Conservation (phyloP, 1,140 invertebrate genomes). For the Leptinotarsa undecemlineata region DNA sequence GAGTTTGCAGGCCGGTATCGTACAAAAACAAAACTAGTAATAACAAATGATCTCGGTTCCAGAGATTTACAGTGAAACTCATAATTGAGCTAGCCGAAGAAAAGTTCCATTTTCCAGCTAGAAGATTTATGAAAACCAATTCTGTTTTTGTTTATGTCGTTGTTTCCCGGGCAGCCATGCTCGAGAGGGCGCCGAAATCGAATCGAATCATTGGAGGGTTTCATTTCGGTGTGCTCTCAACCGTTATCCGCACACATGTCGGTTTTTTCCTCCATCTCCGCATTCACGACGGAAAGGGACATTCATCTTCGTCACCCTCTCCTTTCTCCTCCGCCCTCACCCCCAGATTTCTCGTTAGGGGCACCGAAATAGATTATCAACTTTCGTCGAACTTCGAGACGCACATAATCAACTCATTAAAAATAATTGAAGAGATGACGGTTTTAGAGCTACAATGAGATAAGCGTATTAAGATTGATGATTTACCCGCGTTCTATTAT, state of each 20-base stretch:
- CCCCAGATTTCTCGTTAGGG: conserved; percentile 31
- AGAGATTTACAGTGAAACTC: conserved; percentile 9
- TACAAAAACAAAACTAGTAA: not conserved
- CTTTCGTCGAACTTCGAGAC: conserved; percentile 12
- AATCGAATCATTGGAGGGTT: conserved; percentile 28
- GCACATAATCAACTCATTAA: conserved; percentile 19
- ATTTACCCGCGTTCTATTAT: conserved; percentile 7
- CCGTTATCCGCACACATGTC: conserved; percentile 37
- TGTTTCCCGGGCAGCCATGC: not conserved
- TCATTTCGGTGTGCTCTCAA: conserved; percentile 38
- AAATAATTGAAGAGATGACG: conserved; percentile 26
- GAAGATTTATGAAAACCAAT: conserved; percentile 11
- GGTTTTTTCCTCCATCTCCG: conserved; percentile 36
- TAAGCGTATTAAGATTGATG: conserved; percentile 16
- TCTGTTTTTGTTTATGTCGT: conserved; percentile 20
- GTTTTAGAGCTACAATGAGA: conserved; percentile 18
- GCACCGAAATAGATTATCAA: conserved; percentile 28
- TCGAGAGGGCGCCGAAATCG: conserved; percentile 21
- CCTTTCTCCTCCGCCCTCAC: conserved; percentile 13
- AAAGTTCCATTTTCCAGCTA: conserved; percentile 4
- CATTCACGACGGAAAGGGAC: conserved; percentile 35
- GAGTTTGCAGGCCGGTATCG: too few relatives aligned
- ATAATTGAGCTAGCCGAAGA: conserved; percentile 4
- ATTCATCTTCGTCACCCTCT: conserved; percentile 39
- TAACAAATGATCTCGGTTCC: not conserved